Evolutionary conservation across 1,140 invertebrate species (phyloP).

Genomic region (Coenobita brevimanus): DNA sequence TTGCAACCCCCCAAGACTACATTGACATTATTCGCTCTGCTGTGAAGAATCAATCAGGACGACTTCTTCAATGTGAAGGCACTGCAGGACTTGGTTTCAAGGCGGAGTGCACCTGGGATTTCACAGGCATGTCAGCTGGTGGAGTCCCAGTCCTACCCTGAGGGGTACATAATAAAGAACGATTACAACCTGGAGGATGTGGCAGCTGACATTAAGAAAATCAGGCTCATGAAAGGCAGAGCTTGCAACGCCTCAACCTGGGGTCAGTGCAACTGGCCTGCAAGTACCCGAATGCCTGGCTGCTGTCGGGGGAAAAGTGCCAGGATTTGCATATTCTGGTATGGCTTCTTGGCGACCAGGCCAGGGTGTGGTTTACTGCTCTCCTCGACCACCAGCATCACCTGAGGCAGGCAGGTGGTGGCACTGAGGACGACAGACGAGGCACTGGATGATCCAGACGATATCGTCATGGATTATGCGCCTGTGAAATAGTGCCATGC

Average conservation of each 20-base stretch:
- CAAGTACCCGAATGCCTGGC: background rate
- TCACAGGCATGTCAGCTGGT: too few species aligned
- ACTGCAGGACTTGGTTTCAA: background rate
- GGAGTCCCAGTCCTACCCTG: too few species aligned
- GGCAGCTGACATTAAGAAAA: background rate
- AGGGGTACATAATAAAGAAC: conserved; percentile 1
- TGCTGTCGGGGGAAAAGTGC: background rate
- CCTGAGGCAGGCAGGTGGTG: too few species aligned
- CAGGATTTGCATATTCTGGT: background rate
- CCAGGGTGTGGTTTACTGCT: background rate
- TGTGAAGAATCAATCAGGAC: too few species aligned
- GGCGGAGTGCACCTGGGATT: background rate
- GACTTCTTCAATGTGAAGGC: too few species aligned
- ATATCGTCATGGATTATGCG: too few species aligned
- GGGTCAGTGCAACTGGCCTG: background rate
- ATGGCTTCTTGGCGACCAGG: background rate
- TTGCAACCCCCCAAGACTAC: too few species aligned
- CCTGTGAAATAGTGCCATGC: too few species aligned
- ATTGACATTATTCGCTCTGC: background rate
- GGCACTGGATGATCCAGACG: too few species aligned
- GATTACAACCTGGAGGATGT: background rate
- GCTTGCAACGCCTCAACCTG: background rate
- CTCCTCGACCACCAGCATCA: too few species aligned
- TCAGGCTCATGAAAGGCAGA: background rate
- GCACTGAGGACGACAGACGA: too few species aligned